These are phyloP conservation scores for Tauraco hartlaubi DNA, from an alignment of 2,797 vertebrate species.

Conservation along the genomic window DNA sequence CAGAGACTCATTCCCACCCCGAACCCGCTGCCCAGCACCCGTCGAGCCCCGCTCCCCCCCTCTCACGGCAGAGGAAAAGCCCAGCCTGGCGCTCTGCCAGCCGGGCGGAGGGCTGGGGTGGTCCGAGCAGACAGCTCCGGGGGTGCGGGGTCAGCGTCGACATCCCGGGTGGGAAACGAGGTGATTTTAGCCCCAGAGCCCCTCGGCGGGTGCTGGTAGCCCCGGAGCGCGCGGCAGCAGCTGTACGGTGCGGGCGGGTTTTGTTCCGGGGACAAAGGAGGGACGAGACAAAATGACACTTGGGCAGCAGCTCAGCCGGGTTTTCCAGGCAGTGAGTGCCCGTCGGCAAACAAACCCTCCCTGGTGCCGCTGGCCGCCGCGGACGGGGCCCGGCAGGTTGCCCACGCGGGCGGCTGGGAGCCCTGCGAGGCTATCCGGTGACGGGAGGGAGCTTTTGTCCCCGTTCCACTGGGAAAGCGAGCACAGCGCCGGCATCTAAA, in stretches of 20 bases:
- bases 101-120: accelerated
- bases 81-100: not conserved
- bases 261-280: slow-evolving; percentile 1
- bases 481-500: not conserved
- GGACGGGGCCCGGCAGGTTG: not conserved
- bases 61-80: not conserved
- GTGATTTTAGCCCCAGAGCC: not conserved
- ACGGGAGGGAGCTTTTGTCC: not conserved
- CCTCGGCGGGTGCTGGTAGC: not conserved
- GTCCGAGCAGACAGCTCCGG: accelerated
- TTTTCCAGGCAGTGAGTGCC: not conserved
- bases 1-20: not conserved
- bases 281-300: not conserved
- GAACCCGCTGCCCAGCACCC: accelerated
- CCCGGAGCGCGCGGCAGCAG: not conserved
- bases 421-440: not conserved
- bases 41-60: not conserved
- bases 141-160: accelerated
- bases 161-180: not conserved
- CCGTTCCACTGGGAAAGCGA: not conserved
- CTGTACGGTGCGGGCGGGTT: not conserved
- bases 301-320: not conserved
- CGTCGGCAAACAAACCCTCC: not conserved
- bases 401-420: no score
- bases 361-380: not conserved